A percentile compares a stretch with the other conserved stretches of the same genome.
These are phyloP conservation scores for Thinocorus orbignyianus DNA, from an alignment of 2,113 vertebrate genomes.

Conservation along the genomic window DNA sequence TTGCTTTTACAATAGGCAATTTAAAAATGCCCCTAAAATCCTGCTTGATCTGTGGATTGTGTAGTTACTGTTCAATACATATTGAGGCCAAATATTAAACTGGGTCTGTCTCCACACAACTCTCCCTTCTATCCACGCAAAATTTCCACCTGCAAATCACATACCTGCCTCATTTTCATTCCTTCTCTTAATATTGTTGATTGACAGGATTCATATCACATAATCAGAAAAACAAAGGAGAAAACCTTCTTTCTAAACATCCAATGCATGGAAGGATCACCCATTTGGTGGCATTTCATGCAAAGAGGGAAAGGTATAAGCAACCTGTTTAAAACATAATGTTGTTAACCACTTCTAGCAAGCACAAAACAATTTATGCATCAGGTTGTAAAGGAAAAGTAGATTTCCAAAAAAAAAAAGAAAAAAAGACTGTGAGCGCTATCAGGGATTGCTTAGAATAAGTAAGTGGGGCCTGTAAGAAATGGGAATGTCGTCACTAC, in stretches of 20 bases:
- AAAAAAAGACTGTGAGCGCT: neutral
- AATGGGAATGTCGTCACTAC: neutral
- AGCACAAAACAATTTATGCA: neutral
- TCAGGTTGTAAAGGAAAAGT: neutral
- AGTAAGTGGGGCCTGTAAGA: neutral
- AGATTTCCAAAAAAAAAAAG: neutral
- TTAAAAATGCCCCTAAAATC: neutral
- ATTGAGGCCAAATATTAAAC: neutral
- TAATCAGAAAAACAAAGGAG: neutral
- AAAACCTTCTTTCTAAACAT: neutral
- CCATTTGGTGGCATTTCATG: neutral
- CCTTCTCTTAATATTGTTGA: neutral
- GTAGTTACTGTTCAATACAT: accelerated
- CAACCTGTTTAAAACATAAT: neutral
- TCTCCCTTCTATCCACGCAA: neutral
- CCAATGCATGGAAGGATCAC: neutral
- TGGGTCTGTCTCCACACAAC: neutral
- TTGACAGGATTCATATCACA: neutral
- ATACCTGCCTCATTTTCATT: neutral
- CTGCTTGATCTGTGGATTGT: neutral
- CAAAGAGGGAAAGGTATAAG: neutral
- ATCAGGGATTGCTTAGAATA: neutral
- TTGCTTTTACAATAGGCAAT: neutral
- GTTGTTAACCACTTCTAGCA: neutral
- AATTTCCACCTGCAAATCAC: neutral